Evolutionary conservation across 2,113 vertebrate species (phyloP), one percentile per base, ranked within the genome.

Genomic region (Lycocorax pyrrhopterus): DNA sequence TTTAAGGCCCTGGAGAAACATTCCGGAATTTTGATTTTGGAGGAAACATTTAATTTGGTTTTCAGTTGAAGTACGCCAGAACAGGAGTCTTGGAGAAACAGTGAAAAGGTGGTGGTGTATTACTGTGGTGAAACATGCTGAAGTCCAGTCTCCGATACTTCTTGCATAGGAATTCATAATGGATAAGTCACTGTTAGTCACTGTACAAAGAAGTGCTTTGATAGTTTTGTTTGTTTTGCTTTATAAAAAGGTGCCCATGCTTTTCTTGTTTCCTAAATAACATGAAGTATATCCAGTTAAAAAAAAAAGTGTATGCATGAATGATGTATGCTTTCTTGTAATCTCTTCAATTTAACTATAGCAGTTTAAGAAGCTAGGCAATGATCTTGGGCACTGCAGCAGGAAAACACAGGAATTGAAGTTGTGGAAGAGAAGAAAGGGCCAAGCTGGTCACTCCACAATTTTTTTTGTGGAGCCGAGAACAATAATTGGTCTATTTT

Each of bases 201-300:
- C 26, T 41, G 20, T 47, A 78, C 16, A 44, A 77, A 47, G 3
- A 41, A 64, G 10, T 17, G 29, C 14, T 88, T 83, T 43, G 30
- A 13, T 46, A 16, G 32, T 43, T 49, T 27, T 59, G 9, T 55
- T 33, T 49, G 9, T 18, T 47, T 79, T 56, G 7, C 46, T 76
- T 79, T 76, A 29, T 43, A 35, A 46, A 79, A 73, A 30, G 1
- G 0, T 63, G 7, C 2, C 43, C 0, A 2, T 59, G 43, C 5
- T 85, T 86, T 68, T 39, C 8, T 58, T 86, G 8, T 52, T 79
- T 86, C 47, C 39, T 76, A 41, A 78, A 49, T 29, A 72, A 19
- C 13, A n/a, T 18, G 3, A 63, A 68, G 55, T 43, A 82, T 14
- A 86, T 46, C 16, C 33, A 83, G 17, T 75, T 37, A 37, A 59